Percentiles rank a stretch among this genome's conserved stretches.
These are phyloP conservation scores for Anarrhichthys ocellatus DNA, from an alignment of 2,113 vertebrate genomes.

Conservation along the genomic window DNA sequence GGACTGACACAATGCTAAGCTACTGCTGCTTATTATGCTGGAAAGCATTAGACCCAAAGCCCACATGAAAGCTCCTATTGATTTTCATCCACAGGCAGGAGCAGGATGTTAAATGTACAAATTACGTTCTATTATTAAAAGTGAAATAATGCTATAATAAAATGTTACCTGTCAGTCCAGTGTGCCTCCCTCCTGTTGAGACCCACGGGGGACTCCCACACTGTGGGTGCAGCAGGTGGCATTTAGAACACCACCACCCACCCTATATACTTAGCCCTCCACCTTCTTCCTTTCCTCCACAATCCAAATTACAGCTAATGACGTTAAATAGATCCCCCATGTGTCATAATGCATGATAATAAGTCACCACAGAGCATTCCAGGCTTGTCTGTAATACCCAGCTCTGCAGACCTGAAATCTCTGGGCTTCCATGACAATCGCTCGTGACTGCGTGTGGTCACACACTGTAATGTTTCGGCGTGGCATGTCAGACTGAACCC, in stretches of 20 bases:
- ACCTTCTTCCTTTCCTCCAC: background rate
- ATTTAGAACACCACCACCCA: slow-evolving; percentile 52
- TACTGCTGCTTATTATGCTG: background rate
- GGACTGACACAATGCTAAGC: background rate
- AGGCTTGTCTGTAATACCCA: background rate
- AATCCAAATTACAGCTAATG: slow-evolving; percentile 45
- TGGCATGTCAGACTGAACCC: slow-evolving; percentile 35
- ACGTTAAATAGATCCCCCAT: slow-evolving; percentile 41
- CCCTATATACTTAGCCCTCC: background rate
- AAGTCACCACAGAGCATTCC: slow-evolving; percentile 18
- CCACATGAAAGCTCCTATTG: background rate
- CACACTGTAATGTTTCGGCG: slow-evolving; percentile 13
- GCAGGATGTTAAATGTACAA: background rate
- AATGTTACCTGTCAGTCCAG: slow-evolving; percentile 14
- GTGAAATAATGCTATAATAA: background rate
- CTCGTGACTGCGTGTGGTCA: slow-evolving; percentile 25
- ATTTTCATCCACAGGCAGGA: slow-evolving; percentile 5
- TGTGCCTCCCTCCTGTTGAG: slow-evolving; percentile 12
- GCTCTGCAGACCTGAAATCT: slow-evolving; percentile 9
- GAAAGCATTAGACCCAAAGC: background rate
- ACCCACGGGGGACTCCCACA: background rate
- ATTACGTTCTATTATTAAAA: background rate
- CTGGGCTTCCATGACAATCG: slow-evolving; percentile 39
- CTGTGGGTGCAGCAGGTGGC: slow-evolving; percentile 34
- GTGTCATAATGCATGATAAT: slow-evolving; percentile 38